Evolutionary conservation across 2,797 vertebrate genomes (phyloP).

Genomic region (Chromobotia macracanthus): DNA sequence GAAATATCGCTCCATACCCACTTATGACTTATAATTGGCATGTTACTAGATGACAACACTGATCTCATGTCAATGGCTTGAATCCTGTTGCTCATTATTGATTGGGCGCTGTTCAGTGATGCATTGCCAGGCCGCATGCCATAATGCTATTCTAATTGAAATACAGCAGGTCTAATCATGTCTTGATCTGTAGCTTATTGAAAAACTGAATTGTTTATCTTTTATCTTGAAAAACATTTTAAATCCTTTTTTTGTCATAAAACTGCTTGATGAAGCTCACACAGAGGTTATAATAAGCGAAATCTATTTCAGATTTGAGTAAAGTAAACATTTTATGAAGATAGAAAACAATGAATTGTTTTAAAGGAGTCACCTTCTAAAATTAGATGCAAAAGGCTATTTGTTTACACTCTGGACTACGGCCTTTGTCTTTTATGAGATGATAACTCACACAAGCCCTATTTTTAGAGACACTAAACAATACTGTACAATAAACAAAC

Average conservation of each 20-base stretch:
- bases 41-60: neutral
- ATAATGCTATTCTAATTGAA: neutral
- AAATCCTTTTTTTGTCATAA: conserved; percentile 49
- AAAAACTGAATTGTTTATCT: neutral
- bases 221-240: neutral
- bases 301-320: conserved; percentile 64
- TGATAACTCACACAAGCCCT: conserved; percentile 60
- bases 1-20: neutral
- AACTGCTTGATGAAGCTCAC: conserved; percentile 44
- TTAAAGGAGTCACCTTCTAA: conserved; percentile 58
- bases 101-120: neutral
- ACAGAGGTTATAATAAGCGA: conserved; percentile 39
- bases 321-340: conserved; percentile 67
- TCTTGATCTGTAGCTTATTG: neutral
- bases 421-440: conserved; percentile 68
- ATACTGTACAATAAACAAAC: conserved; percentile 61
- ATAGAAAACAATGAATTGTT: conserved; percentile 63
- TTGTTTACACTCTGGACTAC: conserved; percentile 57
- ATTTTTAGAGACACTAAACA: conserved; percentile 64
- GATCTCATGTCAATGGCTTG: conserved; percentile 1
- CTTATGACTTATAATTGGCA: neutral
- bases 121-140: neutral
- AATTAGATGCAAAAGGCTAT: conserved; percentile 67
- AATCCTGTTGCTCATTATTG: conserved; percentile 11
- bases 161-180: neutral